These are phyloP conservation scores for Caenorhabditis sinica DNA, from an alignment of 2,888 invertebrate genomes.

Conservation along the genomic window DNA sequence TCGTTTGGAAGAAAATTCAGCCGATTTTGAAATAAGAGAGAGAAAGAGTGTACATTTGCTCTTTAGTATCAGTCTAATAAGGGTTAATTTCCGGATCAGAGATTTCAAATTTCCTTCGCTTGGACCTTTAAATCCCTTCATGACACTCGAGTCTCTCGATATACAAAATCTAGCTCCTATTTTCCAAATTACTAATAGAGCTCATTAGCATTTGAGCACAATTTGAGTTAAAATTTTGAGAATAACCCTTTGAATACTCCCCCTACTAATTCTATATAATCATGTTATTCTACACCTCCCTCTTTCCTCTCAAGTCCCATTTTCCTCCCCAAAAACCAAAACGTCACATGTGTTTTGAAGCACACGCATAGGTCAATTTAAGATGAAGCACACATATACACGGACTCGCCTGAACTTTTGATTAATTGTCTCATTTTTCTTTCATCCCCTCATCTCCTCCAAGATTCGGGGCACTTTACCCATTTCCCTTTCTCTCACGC, in stretches of 20 bases:
- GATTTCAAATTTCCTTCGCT: no score
- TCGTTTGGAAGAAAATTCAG: no score
- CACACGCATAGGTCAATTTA: constrained; percentile 5
- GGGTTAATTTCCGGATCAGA: no score
- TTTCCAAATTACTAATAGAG: no score
- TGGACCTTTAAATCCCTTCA: no score
- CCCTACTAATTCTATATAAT: not conserved
- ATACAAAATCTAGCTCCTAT: no score
- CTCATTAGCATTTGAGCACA: no score
- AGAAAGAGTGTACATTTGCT: no score
- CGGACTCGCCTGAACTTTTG: constrained; percentile 45
- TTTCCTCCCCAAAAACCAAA: constrained; percentile 4
- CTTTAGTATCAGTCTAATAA: not conserved
- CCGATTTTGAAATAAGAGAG: no score
- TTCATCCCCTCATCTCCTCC: constrained; percentile 16
- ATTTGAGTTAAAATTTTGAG: no score
- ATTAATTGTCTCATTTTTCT: constrained; percentile 48
- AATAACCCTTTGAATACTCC: not conserved
- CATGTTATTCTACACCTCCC: not conserved
- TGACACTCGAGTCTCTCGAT: no score
- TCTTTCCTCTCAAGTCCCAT: not conserved
- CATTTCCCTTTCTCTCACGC: constrained; percentile 42
- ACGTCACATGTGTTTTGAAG: constrained; percentile 32
- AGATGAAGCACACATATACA: not conserved
- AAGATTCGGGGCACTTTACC: constrained; percentile 9